Evolutionary conservation across 2,797 vertebrate genomes (phyloP).

Genomic region (Cossypha polioptera): DNA sequence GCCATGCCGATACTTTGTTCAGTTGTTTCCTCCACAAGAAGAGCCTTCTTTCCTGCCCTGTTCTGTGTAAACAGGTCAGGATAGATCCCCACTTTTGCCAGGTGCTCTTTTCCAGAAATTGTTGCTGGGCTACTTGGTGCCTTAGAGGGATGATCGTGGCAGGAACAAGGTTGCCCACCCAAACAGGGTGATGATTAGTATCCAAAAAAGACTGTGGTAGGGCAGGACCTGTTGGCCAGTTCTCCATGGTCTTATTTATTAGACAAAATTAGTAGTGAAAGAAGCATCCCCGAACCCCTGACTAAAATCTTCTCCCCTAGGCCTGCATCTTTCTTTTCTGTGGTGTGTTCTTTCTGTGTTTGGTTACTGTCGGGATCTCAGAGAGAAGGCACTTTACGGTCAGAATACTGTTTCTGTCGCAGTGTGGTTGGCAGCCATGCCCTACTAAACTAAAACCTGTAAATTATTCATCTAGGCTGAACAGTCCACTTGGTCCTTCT

Average conservation of each 20-base stretch:
- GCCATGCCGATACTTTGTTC: neutral
- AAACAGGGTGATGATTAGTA: neutral
- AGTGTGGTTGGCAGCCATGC: neutral
- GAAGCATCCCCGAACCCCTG: fast-evolving
- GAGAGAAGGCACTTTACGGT: neutral
- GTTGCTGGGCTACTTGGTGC: neutral
- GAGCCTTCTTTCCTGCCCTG: neutral
- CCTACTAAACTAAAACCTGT: neutral
- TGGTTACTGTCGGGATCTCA: neutral
- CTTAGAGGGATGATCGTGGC: neutral
- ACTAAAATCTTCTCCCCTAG: neutral
- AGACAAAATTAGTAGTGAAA: neutral
- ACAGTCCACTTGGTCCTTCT: neutral
- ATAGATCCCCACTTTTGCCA: neutral
- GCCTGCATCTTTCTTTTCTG: neutral
- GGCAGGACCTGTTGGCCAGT: neutral
- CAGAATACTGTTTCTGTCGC: neutral
- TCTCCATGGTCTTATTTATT: neutral
- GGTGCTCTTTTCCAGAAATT: neutral
- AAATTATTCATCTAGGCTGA: neutral
- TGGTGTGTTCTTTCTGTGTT: neutral
- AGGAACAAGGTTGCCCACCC: neutral
- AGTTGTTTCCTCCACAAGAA: neutral
- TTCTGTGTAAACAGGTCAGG: neutral
- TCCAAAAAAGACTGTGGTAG: neutral